These are phyloP conservation scores for Oreochromis tanganicae DNA, from an alignment of 2,113 vertebrate species.

Conservation along the genomic window DNA sequence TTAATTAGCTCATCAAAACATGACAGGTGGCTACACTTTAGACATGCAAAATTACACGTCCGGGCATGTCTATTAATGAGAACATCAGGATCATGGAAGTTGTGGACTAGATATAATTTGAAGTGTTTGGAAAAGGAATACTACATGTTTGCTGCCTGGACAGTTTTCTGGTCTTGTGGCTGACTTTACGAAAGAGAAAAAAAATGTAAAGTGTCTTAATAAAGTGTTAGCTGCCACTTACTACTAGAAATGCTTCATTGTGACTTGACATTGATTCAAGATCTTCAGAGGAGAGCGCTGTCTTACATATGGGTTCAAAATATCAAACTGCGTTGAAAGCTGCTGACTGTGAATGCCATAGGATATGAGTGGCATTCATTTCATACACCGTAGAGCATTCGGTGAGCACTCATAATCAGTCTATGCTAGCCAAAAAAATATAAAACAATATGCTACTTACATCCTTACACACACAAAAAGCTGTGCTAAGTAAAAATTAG, in stretches of 20 bases:
- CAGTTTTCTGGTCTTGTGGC: background rate
- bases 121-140: background rate
- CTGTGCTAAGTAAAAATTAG: background rate
- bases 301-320: background rate
- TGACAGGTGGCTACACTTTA: conserved; percentile 38
- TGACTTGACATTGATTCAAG: background rate
- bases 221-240: background rate
- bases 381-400: background rate
- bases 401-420: background rate
- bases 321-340: background rate
- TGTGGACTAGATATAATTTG: background rate
- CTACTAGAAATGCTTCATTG: background rate
- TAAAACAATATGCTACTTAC: background rate
- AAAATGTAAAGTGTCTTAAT: background rate
- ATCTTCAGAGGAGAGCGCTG: background rate
- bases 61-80: background rate
- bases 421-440: background rate
- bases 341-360: background rate
- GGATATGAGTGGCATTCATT: background rate
- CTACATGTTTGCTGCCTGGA: background rate
- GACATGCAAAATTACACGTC: background rate
- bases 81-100: background rate
- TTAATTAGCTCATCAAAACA: conserved; percentile 47
- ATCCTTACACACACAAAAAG: background rate
- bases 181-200: background rate